Percentiles rank a stretch among this genome's conserved stretches.
Evolutionary conservation across 2,888 invertebrate species (phyloP).

Genomic region (Tryphoninae sp.): DNA sequence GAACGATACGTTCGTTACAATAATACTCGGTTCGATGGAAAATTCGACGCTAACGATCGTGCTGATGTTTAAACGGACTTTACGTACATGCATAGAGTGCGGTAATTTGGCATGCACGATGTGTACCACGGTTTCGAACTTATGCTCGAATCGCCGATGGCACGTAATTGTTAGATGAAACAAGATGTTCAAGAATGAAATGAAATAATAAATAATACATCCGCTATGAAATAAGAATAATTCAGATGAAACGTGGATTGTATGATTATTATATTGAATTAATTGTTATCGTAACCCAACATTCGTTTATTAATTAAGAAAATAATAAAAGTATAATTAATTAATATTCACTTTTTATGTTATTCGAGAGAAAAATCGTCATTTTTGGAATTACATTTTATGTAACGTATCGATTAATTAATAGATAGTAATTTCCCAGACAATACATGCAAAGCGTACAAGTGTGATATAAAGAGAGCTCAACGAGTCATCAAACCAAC

Average conservation of each 20-base stretch:
- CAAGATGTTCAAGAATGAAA: background rate
- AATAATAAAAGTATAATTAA: too few species aligned
- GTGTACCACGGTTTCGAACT: background rate
- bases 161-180: background rate
- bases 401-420: constrained; percentile 13
- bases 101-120: background rate
- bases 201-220: background rate
- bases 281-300: too few species aligned
- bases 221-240: too few species aligned
- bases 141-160: background rate
- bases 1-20: background rate
- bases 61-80: background rate
- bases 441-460: constrained; percentile 37
- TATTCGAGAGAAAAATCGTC: too few species aligned
- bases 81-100: constrained; percentile 1
- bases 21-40: constrained; percentile 1
- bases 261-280: too few species aligned
- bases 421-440: constrained; percentile 34
- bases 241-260: too few species aligned
- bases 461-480: constrained; percentile 9
- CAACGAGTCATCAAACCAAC: background rate
- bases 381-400: too few species aligned
- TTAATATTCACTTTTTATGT: too few species aligned
- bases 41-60: background rate
- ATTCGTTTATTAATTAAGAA: too few species aligned